Percentiles rank a stretch among this genome's conserved stretches.
Evolutionary conservation across 2,113 vertebrate genomes (phyloP).

Genomic region (Ptilonorhynchus violaceus): DNA sequence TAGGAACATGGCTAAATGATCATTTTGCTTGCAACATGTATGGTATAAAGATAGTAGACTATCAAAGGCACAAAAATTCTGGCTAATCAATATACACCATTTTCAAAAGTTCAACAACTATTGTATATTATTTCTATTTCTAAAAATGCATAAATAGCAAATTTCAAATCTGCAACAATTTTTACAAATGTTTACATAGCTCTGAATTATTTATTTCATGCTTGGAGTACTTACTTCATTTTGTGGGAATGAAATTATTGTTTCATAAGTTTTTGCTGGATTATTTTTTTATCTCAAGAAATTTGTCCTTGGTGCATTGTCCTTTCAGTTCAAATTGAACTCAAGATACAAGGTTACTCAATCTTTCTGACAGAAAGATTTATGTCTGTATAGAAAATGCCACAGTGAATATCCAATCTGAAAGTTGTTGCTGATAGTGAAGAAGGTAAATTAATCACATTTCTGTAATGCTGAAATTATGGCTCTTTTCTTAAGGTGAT

Average conservation of each 20-base stretch:
- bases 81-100: background rate
- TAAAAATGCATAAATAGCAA: background rate
- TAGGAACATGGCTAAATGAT: background rate
- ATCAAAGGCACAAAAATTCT: background rate
- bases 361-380: constrained; percentile 2
- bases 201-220: background rate
- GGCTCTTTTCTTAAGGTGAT: background rate
- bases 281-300: background rate
- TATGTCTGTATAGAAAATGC: constrained; percentile 7
- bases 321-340: constrained; percentile 19
- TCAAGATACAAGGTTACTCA: background rate
- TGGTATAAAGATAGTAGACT: background rate
- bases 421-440: background rate
- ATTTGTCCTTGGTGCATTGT: background rate
- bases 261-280: background rate
- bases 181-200: background rate
- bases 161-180: background rate
- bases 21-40: background rate
- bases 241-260: background rate
- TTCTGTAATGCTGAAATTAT: background rate
- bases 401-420: background rate
- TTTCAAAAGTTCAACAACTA: constrained; percentile 28
- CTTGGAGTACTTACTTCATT: background rate
- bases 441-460: background rate
- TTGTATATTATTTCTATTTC: background rate